These are phyloP conservation scores for Edolisoma coerulescens DNA, from an alignment of 2,113 vertebrate species.

Conservation along the genomic window DNA sequence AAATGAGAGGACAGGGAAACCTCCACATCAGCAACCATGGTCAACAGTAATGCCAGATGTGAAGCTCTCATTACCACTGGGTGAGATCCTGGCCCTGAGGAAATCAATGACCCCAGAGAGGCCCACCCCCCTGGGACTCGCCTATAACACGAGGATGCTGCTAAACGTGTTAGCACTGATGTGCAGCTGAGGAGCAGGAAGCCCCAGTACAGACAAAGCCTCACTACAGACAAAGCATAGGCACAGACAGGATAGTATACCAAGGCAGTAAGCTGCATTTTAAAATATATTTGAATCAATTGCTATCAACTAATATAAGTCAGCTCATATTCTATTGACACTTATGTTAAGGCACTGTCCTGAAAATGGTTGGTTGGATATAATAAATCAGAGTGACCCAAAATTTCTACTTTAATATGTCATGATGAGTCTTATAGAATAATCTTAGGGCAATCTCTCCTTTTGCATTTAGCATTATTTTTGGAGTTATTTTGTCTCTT, in stretches of 20 bases:
- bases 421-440: neutral
- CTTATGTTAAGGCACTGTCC: neutral
- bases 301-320: neutral
- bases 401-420: neutral
- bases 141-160: neutral
- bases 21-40: neutral
- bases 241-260: neutral
- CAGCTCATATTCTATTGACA: neutral
- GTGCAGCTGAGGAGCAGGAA: neutral
- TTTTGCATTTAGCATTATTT: neutral
- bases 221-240: neutral
- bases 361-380: neutral
- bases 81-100: neutral
- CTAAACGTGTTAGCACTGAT: neutral
- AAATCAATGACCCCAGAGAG: neutral
- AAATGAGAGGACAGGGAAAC: neutral
- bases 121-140: neutral
- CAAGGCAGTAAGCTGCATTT: neutral
- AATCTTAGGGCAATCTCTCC: neutral
- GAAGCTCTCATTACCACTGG: neutral
- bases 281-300: neutral
- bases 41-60: neutral
- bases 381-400: neutral
- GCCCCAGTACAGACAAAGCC: neutral
- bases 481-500: neutral